Evolutionary conservation across 2,797 vertebrate genomes (phyloP), one percentile per base, ranked within the genome.

Genomic region (Staurois parvus): DNA sequence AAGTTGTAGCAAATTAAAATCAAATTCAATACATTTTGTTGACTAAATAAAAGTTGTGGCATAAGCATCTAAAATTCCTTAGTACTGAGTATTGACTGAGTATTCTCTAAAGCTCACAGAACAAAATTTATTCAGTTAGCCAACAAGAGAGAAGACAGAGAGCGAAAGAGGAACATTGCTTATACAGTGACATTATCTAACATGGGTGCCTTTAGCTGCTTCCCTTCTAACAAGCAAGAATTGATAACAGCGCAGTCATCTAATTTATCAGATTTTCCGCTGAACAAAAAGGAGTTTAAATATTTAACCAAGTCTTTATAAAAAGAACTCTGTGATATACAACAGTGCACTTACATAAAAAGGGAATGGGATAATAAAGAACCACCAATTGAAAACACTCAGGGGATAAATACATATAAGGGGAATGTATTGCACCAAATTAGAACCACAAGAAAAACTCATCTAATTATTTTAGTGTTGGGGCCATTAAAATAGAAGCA

Each of bases 251-350:
- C 11, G 0, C 21, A 40, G 72, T 21, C n/a, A 21, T 45, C 34
- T 26, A 74, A 74, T 45, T 40, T 42, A 74, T 76, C 26, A 28
- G 21, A 52, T 17, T 30, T 66, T 66, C 26, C 64, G 29, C 26
- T 66, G 64, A 66, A 72, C 34, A 72, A 72, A 72, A 37, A 10
- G 69, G 64, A 66, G 64, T 29, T 66, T 29, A 66, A 66, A 66
- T 66, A 66, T 66, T 66, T 66, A 66, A 26, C 64, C 13, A 24
- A 13, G 21, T 66, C 28, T 66, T 66, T 29, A 29, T 26, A 29
- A 2, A 29, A 37, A 37, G 3, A 26, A 29, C 26, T 2, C 9
- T 29, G 11, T 26, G 64, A 66, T 66, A 29, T 66, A 29, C 10
- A 66, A 66, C 64, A 26, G n/a, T 5, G 26, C 59, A 26, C n/a